Evolutionary conservation across 2,888 invertebrate species (phyloP).

Genomic region (Drosophila histrio): DNA sequence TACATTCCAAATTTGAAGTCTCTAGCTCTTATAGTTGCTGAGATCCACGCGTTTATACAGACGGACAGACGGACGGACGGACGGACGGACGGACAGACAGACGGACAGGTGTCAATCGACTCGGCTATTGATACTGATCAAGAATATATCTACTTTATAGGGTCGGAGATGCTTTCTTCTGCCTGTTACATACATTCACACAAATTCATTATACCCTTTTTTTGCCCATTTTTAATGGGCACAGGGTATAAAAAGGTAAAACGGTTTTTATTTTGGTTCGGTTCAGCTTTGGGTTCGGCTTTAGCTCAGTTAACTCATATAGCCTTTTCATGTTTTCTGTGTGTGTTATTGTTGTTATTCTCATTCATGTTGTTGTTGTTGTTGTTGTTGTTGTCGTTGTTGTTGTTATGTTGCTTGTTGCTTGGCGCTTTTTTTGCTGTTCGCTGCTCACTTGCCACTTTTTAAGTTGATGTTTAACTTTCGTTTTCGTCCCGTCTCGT

Average conservation of each 20-base stretch:
- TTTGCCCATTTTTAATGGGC: background rate
- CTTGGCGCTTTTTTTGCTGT: slow-evolving; percentile 15
- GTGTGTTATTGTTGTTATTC: background rate
- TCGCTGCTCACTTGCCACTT: slow-evolving; percentile 55
- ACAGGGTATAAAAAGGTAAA: slow-evolving; percentile 12
- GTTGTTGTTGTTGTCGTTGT: slow-evolving; percentile 10
- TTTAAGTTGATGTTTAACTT: slow-evolving; percentile 68
- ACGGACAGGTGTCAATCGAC: too few relatives aligned
- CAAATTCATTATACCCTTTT: background rate
- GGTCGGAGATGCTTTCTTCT: too few relatives aligned
- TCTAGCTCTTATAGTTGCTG: too few relatives aligned
- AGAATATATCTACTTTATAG: too few relatives aligned
- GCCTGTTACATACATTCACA: too few relatives aligned
- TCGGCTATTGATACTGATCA: too few relatives aligned
- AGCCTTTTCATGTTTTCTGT: background rate
- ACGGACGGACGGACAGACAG: too few relatives aligned
- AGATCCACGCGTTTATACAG: too few relatives aligned
- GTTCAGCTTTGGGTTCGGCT: slow-evolving; percentile 1
- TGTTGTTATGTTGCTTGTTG: slow-evolving; percentile 6
- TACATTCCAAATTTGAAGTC: too few relatives aligned
- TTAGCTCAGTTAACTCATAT: background rate
- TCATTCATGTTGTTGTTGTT: slow-evolving; percentile 1
- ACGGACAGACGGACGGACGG: too few relatives aligned
- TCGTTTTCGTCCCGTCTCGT: slow-evolving; percentile 30
- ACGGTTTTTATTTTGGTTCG: slow-evolving; percentile 8